Percentiles rank a stretch among this genome's conserved stretches.
phyloP scores from a whole-genome alignment of 2,888 invertebrate species.

The Volucella zonaria region DNA sequence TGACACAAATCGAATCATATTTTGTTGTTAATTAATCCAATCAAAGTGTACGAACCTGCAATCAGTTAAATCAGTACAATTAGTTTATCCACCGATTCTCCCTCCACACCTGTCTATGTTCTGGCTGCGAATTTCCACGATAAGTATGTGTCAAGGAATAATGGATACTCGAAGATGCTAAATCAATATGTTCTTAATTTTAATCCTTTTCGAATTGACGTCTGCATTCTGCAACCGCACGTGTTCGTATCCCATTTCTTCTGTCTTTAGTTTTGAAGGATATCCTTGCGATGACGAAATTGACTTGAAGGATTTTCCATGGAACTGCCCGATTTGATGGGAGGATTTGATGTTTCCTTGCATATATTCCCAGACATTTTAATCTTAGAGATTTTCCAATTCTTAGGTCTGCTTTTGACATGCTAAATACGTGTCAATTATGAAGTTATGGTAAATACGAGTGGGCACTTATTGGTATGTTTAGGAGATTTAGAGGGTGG shows the following conservation, averaged over 20 bases:
- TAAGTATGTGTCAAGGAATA: conserved; percentile 56
- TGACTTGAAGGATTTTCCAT: conserved; percentile 4
- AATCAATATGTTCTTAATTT: conserved; percentile 58
- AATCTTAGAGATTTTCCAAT: not conserved
- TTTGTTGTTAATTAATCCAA: conserved; percentile 64
- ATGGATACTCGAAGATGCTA: conserved; percentile 50
- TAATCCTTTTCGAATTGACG: conserved; percentile 61
- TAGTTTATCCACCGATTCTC: not conserved
- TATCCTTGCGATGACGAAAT: conserved; percentile 14
- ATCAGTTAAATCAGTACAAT: conserved; percentile 24
- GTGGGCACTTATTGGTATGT: not conserved
- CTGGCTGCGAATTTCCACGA: not conserved
- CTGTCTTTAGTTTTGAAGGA: conserved; percentile 11
- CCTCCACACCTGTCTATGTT: not conserved
- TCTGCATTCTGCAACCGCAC: conserved; percentile 1
- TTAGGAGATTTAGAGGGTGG: not conserved
- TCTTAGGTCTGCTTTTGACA: conserved; percentile 44
- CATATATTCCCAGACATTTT: not conserved
- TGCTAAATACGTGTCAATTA: conserved; percentile 6
- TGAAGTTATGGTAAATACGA: conserved; percentile 21
- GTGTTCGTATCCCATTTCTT: no score
- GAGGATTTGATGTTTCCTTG: not conserved
- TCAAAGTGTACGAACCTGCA: conserved; percentile 50
- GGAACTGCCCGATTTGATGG: not conserved
- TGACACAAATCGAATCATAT: conserved; percentile 60